Base-by-base conservation (phyloP, 2,888 invertebrate genomes). In the Linnaemya vulpina region DNA sequence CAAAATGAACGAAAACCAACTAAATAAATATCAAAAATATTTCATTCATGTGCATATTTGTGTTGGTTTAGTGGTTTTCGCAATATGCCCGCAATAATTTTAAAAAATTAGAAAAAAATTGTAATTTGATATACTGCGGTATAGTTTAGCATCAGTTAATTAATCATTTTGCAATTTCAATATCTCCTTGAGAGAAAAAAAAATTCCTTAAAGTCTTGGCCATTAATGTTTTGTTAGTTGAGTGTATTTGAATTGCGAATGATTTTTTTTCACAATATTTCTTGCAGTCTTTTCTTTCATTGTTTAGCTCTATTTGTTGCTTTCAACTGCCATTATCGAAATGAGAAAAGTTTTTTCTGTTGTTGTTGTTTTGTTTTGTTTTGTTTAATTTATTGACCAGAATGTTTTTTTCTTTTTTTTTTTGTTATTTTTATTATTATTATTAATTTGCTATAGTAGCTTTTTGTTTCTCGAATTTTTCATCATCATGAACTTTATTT, bases 291-390 rank as follows among this genome's bases (percentile, higher is more conserved):
- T 46, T 67, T 3, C 1, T 10, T 51, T 3, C 1, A 2, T 51
- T 20, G 9, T 20, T 17, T 51, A 20, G 17, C 20, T 20, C 17
- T 20, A 20, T 25, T 58, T 38, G 38, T 43, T 53, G 53, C 25
- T 76, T 76, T 43, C 38, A 67, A 40, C 49, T 77, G 67, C 67
- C 73, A 83, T 83, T 83, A 83, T 62, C 67, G 15, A 83, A 77
- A 83, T 83, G 83, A 68, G 83, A 83, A 83, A 83, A 83, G 62
- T 77, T 81, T 53, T 43, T n/a, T n/a, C n/a, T n/a, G n/a, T n/a
- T n/a, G n/a, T n/a, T n/a, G n/a, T n/a, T n/a, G n/a, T n/a, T n/a
- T 58, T 71, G 30, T 63, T 60, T 58, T 49, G 46, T n/a, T 74
- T 51, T 15, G 51, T 51, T 75, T 75, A 74, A 83, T 78, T 83